These are phyloP conservation scores for Manis crassicaudata DNA, from an alignment of 2,797 vertebrate genomes.

Conservation along the genomic window DNA sequence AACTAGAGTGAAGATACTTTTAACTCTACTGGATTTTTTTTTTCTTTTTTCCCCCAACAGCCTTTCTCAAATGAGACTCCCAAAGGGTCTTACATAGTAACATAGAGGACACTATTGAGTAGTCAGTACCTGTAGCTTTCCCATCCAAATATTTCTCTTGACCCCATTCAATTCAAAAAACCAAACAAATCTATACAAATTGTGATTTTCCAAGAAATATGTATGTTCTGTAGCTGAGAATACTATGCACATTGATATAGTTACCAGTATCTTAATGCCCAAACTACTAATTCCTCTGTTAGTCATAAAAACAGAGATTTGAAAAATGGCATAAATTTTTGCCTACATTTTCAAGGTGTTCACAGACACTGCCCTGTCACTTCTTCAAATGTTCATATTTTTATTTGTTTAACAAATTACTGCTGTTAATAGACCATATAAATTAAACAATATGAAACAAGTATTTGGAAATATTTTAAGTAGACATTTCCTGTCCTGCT, in stretches of 20 bases:
- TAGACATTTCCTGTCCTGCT: background rate
- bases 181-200: background rate
- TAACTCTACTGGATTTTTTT: constrained; percentile 4
- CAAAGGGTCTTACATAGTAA: background rate
- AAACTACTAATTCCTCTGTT: background rate
- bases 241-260: background rate
- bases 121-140: background rate
- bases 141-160: constrained; percentile 31
- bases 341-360: constrained; percentile 5
- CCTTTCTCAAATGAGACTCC: constrained; percentile 1
- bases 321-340: constrained; percentile 13
- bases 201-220: background rate
- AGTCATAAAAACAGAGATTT: constrained; percentile 32
- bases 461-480: background rate
- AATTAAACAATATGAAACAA: background rate
- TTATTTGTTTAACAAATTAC: background rate
- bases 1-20: background rate
- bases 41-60: background rate
- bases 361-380: background rate
- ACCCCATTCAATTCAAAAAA: background rate
- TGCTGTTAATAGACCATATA: background rate
- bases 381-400: background rate
- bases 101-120: background rate
- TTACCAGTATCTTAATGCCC: background rate
- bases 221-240: background rate